Evolutionary conservation across 2,113 vertebrate genomes (phyloP), one percentile per base, ranked within the genome.

Genomic region (Archocentrus centrarchus): DNA sequence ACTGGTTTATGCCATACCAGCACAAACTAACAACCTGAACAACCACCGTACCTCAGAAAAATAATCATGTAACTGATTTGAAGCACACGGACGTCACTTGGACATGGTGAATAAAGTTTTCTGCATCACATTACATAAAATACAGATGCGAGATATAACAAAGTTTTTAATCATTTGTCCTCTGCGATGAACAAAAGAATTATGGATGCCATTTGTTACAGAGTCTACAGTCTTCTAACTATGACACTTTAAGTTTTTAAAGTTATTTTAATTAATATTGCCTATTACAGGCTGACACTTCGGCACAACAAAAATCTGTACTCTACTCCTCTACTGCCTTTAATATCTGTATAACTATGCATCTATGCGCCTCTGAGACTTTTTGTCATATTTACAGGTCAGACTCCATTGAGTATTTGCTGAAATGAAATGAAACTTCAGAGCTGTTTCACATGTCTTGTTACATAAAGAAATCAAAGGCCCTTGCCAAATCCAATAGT

Each of bases 211-310:
- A 32, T 73, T 53, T 70, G 24, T 32, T 44, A 32, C 44, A 73
- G 44, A 73, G 35, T 35, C 6, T 35, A 27, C 68, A 32, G 47
- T 73, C 47, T 55, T 73, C 53, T 13, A 47, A 53, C 44, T 5
- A 62, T 50, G 70, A 80, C 95, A 94, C 90, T 96, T 95, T 93
- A 87, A 91, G 88, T 94, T 78, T 90, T 80, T 62, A 79, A 93
- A 93, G 92, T 93, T 91, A 91, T 83, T 89, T 84, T 76, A 91
- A 87, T 93, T 81, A 91, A 92, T 89, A 82, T 80, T 88, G 59
- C 39, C 55, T 66, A 50, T 77, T 57, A 64, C 22, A 50, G 59
- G 58, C 37, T 82, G n/a, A 9, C n/a, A 10, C 9, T 24, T 37
- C n/a, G 63, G 57, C 15, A 6, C 47, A 50, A 50, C 15, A 17